A percentile compares a stretch with the other conserved stretches of the same genome.
Evolutionary conservation across 2,888 invertebrate genomes (phyloP).

Genomic region (Criorhina ranunculi): DNA sequence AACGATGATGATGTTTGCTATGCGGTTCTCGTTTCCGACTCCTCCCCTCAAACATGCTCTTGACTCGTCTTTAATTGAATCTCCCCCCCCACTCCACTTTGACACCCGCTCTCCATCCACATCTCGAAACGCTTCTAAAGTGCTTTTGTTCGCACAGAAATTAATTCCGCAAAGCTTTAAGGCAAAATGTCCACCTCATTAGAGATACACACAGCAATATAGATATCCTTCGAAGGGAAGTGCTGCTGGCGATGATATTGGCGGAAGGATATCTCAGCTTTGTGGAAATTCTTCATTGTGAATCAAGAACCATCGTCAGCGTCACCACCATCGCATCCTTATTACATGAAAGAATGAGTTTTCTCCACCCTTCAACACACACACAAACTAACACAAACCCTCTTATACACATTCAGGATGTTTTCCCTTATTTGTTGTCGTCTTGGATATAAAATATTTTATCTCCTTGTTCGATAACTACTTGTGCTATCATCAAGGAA

Average conservation of each 20-base stretch:
- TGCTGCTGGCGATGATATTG: constrained; percentile 3
- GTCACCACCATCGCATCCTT: constrained; percentile 40
- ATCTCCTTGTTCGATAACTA: constrained; percentile 73
- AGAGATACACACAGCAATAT: constrained; percentile 28
- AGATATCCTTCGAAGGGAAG: constrained; percentile 13
- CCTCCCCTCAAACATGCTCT: background rate
- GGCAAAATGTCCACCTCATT: constrained; percentile 72
- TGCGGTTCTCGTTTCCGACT: constrained; percentile 38
- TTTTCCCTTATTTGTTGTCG: constrained; percentile 61
- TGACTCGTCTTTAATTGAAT: constrained; percentile 34
- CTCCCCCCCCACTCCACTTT: constrained; percentile 3
- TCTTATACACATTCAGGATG: constrained; percentile 11
- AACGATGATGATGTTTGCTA: constrained; percentile 61
- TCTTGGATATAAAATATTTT: constrained; percentile 72
- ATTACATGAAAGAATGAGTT: constrained; percentile 30
- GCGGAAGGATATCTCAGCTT: constrained; percentile 65
- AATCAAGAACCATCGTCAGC: constrained; percentile 60
- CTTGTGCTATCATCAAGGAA: constrained; percentile 49
- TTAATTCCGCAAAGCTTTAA: constrained; percentile 66
- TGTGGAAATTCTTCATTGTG: constrained; percentile 69
- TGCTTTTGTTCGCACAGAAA: constrained; percentile 71
- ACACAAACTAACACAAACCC: too few relatives aligned
- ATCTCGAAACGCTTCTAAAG: constrained; percentile 44
- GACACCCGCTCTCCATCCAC: background rate
- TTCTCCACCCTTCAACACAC: constrained; percentile 9